Evolutionary conservation across 2,888 invertebrate species (phyloP).

Genomic region (Meteorus colon): DNA sequence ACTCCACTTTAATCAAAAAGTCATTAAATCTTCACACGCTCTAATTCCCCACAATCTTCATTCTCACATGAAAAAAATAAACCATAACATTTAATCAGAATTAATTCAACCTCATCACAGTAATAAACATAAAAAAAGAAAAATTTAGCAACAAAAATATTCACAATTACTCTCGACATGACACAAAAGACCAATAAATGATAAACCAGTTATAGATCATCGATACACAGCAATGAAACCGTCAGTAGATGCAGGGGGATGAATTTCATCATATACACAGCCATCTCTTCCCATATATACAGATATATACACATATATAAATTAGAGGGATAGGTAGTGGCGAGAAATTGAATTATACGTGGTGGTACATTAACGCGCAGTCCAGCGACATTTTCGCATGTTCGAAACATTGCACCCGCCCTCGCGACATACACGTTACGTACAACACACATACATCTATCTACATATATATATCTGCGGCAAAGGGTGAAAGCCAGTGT

Average conservation of each 20-base stretch:
- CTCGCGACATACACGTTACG: not conserved
- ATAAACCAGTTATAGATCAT: not conserved
- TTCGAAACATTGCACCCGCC: slow-evolving; percentile 50
- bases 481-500: too few species aligned
- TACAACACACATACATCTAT: not conserved
- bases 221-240: not conserved
- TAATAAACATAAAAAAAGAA: not conserved
- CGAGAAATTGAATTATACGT: slow-evolving; percentile 57
- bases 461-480: too few species aligned
- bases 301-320: not conserved
- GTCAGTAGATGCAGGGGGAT: not conserved
- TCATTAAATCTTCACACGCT: too few species aligned
- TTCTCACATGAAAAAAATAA: too few species aligned
- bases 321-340: slow-evolving; percentile 47
- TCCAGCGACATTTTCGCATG: slow-evolving; percentile 56
- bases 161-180: not conserved
- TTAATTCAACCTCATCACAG: not conserved
- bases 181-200: not conserved
- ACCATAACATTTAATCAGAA: too few species aligned
- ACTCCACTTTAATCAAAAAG: too few species aligned
- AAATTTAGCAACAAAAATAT: not conserved
- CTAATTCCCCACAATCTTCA: too few species aligned
- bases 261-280: slow-evolving; percentile 11
- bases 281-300: not conserved
- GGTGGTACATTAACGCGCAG: slow-evolving; percentile 53